Evolutionary conservation across 2,888 invertebrate species (phyloP).

Genomic region (Prosopocoilus inquinatus): DNA sequence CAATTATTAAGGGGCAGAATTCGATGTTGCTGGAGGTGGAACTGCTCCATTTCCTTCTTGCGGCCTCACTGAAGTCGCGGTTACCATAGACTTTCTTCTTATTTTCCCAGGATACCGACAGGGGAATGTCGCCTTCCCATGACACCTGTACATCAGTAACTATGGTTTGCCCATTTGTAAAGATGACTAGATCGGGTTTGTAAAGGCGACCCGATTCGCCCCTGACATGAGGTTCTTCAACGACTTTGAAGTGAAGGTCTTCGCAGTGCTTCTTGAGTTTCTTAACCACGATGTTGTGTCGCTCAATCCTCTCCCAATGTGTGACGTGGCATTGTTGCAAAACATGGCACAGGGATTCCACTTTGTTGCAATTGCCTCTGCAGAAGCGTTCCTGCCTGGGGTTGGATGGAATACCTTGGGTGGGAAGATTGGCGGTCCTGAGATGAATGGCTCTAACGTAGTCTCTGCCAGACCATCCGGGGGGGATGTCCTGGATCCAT

Average conservation of each 20-base stretch:
- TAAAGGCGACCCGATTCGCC: constrained; percentile 25
- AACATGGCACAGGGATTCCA: constrained; percentile 23
- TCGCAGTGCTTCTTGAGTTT: too few relatives aligned
- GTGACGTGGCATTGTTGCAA: constrained; percentile 20
- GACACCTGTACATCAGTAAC: constrained; percentile 19
- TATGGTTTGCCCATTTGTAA: neutral
- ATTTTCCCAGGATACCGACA: constrained; percentile 6
- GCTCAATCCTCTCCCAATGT: constrained; percentile 18
- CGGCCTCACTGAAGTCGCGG: constrained; percentile 1
- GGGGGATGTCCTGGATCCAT: constrained; percentile 20
- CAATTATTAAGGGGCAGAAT: constrained; percentile 17
- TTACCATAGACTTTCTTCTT: constrained; percentile 15
- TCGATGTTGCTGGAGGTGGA: constrained; percentile 6
- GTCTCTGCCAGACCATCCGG: constrained; percentile 25
- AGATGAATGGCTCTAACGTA: constrained; percentile 23
- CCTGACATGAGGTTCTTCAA: too few relatives aligned
- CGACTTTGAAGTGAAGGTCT: too few relatives aligned
- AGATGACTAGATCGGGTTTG: constrained; percentile 28
- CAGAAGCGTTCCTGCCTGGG: constrained; percentile 12
- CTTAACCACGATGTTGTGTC: constrained; percentile 26
- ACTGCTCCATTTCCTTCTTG: neutral
- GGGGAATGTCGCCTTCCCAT: constrained; percentile 22
- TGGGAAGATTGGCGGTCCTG: constrained; percentile 18
- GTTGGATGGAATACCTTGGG: constrained; percentile 19
- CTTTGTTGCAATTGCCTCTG: constrained; percentile 12